phyloP scores from a whole-genome alignment of 2,113 vertebrate genomes.

The Ceratotherium simum region DNA sequence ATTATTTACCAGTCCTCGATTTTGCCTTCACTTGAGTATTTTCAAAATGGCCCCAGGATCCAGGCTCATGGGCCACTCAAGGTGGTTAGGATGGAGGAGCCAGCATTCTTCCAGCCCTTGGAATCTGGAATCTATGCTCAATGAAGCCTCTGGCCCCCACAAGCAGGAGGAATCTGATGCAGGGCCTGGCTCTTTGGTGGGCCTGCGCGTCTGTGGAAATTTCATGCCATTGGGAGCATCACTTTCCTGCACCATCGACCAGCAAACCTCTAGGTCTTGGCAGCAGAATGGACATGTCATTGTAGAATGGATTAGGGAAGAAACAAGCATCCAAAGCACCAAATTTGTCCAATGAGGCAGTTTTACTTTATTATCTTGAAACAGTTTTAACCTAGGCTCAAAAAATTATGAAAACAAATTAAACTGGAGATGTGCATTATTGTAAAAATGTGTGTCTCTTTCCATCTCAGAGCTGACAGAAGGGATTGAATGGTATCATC shows the following conservation, averaged over 20 bases:
- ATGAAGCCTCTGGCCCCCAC: rapidly evolving
- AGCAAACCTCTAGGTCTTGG: background rate
- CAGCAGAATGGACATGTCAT: too few species aligned
- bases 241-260: rapidly evolving
- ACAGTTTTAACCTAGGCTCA: background rate
- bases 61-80: background rate
- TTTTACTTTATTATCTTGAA: background rate
- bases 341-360: rapidly evolving
- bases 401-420: background rate
- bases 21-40: rapidly evolving
- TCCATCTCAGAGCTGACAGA: background rate
- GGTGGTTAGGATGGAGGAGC: rapidly evolving
- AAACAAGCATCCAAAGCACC: background rate
- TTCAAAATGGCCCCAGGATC: background rate
- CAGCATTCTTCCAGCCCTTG: background rate
- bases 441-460: background rate
- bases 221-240: rapidly evolving
- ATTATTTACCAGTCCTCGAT: rapidly evolving
- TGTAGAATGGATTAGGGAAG: background rate
- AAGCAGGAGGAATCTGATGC: rapidly evolving
- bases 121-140: rapidly evolving
- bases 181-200: rapidly evolving
- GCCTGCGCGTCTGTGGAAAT: rapidly evolving
- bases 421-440: background rate
- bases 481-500: rapidly evolving